Evolutionary conservation across 2,113 vertebrate species (phyloP).

Genomic region (Actinemys pallida): DNA sequence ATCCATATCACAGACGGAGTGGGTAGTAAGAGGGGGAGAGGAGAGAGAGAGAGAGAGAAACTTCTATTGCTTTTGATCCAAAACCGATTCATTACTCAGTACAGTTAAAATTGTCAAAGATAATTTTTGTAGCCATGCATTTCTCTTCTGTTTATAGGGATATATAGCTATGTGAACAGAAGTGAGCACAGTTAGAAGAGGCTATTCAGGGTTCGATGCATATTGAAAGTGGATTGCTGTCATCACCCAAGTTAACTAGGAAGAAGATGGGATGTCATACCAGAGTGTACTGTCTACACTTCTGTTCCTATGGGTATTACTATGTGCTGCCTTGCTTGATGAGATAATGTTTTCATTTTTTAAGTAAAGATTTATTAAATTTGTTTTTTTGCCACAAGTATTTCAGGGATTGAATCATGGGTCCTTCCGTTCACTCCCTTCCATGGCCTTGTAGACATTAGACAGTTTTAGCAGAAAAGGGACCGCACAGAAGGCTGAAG

Average conservation of each 20-base stretch:
- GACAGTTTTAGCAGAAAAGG: neutral
- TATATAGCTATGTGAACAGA: conserved; percentile 51
- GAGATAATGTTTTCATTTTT: neutral
- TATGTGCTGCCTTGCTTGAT: neutral
- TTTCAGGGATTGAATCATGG: neutral
- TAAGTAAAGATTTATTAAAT: conserved; percentile 1
- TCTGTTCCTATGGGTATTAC: neutral
- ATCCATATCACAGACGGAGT: conserved; percentile 31
- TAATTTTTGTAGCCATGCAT: conserved; percentile 53
- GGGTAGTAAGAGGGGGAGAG: neutral
- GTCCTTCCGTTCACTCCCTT: neutral
- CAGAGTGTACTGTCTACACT: neutral
- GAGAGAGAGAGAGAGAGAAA: conserved; percentile 26
- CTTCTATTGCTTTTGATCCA: conserved; percentile 46
- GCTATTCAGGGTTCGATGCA: conserved; percentile 55
- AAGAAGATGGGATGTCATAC: conserved; percentile 55
- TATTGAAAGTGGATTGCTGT: conserved; percentile 71
- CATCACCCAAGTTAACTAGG: conserved; percentile 56
- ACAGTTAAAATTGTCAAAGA: conserved; percentile 60
- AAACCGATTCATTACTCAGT: conserved; percentile 62
- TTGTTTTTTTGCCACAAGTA: neutral
- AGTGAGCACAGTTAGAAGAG: conserved; percentile 64
- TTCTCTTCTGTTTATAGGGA: conserved; percentile 55
- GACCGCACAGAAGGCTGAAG: neutral
- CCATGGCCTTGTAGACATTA: neutral